Conservation (phyloP, 2,797 vertebrate species). For the Ambastaia sidthimunki region DNA sequence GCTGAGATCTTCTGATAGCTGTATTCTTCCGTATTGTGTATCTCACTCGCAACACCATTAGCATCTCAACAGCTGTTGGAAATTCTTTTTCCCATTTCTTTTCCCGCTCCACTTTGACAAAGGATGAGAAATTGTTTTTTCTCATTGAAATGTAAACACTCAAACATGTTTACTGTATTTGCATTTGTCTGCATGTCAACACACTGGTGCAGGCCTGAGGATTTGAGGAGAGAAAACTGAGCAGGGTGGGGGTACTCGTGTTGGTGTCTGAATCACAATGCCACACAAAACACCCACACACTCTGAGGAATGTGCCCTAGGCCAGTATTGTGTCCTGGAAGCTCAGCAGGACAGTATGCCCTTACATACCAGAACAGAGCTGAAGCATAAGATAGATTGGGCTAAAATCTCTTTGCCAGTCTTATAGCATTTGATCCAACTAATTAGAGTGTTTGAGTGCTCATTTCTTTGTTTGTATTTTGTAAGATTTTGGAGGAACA, state of each 20-base stretch:
- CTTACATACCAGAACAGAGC: constrained; percentile 52
- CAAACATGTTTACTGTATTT: constrained; percentile 65
- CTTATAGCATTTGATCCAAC: not conserved
- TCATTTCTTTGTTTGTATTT: not conserved
- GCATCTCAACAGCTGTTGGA: constrained; percentile 64
- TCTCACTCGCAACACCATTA: constrained; percentile 63
- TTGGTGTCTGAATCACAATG: constrained; percentile 73
- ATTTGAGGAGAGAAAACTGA: constrained; percentile 40
- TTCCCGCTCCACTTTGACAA: constrained; percentile 62
- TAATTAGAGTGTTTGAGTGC: not conserved
- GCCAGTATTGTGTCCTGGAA: constrained; percentile 54
- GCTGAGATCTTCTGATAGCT: constrained; percentile 46
- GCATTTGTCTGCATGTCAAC: constrained; percentile 73
- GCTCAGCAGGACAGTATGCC: constrained; percentile 38
- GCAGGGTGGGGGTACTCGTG: constrained; percentile 34
- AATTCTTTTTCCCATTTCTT: constrained; percentile 55
- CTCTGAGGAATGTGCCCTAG: constrained; percentile 60
- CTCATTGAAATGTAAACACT: constrained; percentile 78
- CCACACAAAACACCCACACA: constrained; percentile 54
- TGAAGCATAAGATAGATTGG: constrained; percentile 36
- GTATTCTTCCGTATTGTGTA: constrained; percentile 40
- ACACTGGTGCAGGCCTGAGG: constrained; percentile 39
- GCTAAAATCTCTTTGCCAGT: constrained; percentile 6
- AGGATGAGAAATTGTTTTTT: constrained; percentile 70
- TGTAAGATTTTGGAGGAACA: not conserved